Percentiles rank a stretch among this genome's conserved stretches.
These are phyloP conservation scores for Meteorus colon DNA, from an alignment of 2,888 invertebrate genomes.

Conservation along the genomic window DNA sequence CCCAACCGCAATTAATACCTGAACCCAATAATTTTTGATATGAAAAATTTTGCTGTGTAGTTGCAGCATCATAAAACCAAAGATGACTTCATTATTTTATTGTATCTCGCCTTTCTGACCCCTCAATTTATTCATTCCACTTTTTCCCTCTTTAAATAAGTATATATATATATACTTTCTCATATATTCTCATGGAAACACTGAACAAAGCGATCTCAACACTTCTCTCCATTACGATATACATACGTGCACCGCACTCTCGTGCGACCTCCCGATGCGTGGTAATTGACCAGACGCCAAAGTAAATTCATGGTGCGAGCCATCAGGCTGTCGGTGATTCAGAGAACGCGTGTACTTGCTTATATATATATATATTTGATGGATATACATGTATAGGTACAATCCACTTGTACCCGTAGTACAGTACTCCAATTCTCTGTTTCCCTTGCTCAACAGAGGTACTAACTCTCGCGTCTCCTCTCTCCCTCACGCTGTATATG, in stretches of 20 bases:
- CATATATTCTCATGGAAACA: conserved; percentile 12
- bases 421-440: conserved; percentile 15
- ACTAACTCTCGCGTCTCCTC: neutral
- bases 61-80: neutral
- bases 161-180: neutral
- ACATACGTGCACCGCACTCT: conserved; percentile 34
- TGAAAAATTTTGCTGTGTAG: neutral
- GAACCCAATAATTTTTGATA: neutral
- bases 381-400: conserved; percentile 22
- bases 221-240: conserved; percentile 8
- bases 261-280: conserved; percentile 47
- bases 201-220: conserved; percentile 43
- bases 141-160: neutral
- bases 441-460: neutral
- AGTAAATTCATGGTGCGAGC: conserved; percentile 64
- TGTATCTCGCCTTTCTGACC: neutral
- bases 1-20: no score
- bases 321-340: conserved; percentile 63
- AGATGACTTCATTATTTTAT: conserved; percentile 37
- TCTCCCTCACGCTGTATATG: neutral
- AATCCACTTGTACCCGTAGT: conserved; percentile 8
- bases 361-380: conserved; percentile 17
- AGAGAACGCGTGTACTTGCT: conserved; percentile 47
- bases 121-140: neutral
- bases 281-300: conserved; percentile 62